These are phyloP conservation scores for Neomonachus schauinslandi DNA, from an alignment of 2,113 vertebrate species.

Conservation along the genomic window DNA sequence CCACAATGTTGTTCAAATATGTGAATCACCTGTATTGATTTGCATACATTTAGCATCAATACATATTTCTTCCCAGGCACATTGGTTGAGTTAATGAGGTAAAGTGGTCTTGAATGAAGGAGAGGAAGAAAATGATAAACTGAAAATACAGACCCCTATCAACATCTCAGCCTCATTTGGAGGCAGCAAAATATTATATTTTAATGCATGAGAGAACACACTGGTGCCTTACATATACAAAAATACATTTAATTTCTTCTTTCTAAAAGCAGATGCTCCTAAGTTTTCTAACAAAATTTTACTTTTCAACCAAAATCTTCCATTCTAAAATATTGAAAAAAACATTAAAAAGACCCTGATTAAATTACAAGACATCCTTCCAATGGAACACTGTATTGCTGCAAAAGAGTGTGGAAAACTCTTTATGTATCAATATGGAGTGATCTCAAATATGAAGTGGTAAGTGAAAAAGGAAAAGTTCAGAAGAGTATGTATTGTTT, in stretches of 20 bases:
- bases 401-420: background rate
- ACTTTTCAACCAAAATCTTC: constrained; percentile 47
- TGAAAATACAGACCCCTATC: background rate
- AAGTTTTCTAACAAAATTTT: constrained; percentile 52
- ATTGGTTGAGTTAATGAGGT: constrained; percentile 11
- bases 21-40: constrained; percentile 5
- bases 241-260: constrained; percentile 27
- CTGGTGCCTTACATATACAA: background rate
- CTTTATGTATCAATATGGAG: background rate
- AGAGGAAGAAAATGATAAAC: constrained; percentile 55
- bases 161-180: constrained; percentile 39
- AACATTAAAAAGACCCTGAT: background rate
- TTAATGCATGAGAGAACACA: constrained; percentile 25
- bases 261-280: background rate
- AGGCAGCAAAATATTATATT: constrained; percentile 34
- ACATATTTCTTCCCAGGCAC: constrained; percentile 26
- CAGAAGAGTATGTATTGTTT: background rate
- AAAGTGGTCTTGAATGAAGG: constrained; percentile 59
- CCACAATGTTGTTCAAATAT: constrained; percentile 20
- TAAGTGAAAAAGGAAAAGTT: background rate
- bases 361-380: background rate
- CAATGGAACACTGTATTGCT: background rate
- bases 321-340: background rate
- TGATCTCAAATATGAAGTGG: background rate
- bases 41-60: constrained; percentile 28